A percentile compares a stretch with the other conserved stretches of the same genome.
Conservation (phyloP, 35 echinoderm and acorn worm species). For the Lytechinus pictus region DNA sequence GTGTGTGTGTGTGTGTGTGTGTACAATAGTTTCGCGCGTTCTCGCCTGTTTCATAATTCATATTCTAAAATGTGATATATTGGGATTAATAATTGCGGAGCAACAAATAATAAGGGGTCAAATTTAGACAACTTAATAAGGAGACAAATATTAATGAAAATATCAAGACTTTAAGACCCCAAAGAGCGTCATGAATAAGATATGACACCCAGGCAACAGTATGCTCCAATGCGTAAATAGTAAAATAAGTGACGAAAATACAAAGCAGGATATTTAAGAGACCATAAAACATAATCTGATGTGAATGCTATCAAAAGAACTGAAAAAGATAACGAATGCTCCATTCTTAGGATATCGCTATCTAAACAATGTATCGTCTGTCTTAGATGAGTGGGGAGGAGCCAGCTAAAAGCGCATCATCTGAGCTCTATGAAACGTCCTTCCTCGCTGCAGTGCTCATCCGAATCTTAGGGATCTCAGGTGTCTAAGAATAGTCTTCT, state of each 20-base stretch:
- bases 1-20: too few relatives aligned
- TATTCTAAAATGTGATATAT: too few relatives aligned
- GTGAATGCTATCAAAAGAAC: neutral
- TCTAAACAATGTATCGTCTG: neutral
- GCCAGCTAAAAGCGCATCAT: neutral
- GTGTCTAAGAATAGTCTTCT: neutral
- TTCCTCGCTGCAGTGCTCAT: neutral
- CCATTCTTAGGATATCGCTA: neutral
- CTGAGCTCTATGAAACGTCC: neutral
- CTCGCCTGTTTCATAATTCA: too few relatives aligned
- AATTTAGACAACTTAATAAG: too few relatives aligned
- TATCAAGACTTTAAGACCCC: too few relatives aligned
- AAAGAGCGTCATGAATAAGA: too few relatives aligned
- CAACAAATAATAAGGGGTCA: too few relatives aligned
- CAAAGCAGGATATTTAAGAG: neutral
- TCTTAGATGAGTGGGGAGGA: neutral
- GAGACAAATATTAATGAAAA: too few relatives aligned
- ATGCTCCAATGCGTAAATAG: neutral
- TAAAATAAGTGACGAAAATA: neutral
- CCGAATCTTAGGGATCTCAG: neutral
- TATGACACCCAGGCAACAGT: neutral
- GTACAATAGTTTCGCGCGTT: too few relatives aligned
- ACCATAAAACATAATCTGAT: neutral
- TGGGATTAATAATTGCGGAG: too few relatives aligned
- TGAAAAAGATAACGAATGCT: neutral